A percentile compares a stretch with the other conserved stretches of the same genome.
Conservation (phyloP, 1,140 invertebrate species). For the Mercenaria mercenaria region DNA sequence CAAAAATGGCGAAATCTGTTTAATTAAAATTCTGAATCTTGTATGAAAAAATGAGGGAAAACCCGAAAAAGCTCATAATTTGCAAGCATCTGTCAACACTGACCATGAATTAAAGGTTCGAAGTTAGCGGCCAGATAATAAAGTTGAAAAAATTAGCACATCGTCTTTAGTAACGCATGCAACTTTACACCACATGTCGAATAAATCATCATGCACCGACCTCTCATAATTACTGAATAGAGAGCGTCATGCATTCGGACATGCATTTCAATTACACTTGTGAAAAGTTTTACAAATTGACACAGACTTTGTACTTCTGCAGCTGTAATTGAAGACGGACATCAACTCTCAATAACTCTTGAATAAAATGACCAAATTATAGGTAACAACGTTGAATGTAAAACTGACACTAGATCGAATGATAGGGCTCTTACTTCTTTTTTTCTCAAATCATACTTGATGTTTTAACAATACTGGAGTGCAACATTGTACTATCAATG, state of each 20-base stretch:
- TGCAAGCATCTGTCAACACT: slow-evolving; percentile 44
- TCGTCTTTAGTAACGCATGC: slow-evolving; percentile 59
- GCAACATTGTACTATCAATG: slow-evolving; percentile 47
- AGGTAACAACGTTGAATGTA: slow-evolving; percentile 46
- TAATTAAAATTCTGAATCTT: slow-evolving; percentile 1
- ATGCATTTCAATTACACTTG: slow-evolving; percentile 65
- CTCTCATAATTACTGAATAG: slow-evolving; percentile 53
- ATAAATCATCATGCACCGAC: slow-evolving; percentile 26
- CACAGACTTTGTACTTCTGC: slow-evolving; percentile 31
- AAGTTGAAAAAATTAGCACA: slow-evolving; percentile 58
- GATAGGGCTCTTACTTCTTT: slow-evolving; percentile 24
- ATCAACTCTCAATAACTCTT: slow-evolving; percentile 46
- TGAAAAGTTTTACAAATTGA: slow-evolving; percentile 55
- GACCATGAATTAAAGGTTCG: slow-evolving; percentile 49
- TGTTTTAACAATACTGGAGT: slow-evolving; percentile 47
- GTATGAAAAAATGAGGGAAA: slow-evolving; percentile 10
- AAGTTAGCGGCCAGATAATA: slow-evolving; percentile 9
- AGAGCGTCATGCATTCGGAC: slow-evolving; percentile 25
- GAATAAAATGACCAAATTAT: slow-evolving; percentile 68
- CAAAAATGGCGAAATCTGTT: background rate
- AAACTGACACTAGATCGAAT: slow-evolving; percentile 58
- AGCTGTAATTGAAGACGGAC: slow-evolving; percentile 46
- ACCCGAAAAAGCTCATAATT: slow-evolving; percentile 41
- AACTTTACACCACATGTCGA: slow-evolving; percentile 55
- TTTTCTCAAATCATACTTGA: slow-evolving; percentile 6